Conservation (phyloP, 2,797 vertebrate species). For the Notolepis coatsorum region DNA sequence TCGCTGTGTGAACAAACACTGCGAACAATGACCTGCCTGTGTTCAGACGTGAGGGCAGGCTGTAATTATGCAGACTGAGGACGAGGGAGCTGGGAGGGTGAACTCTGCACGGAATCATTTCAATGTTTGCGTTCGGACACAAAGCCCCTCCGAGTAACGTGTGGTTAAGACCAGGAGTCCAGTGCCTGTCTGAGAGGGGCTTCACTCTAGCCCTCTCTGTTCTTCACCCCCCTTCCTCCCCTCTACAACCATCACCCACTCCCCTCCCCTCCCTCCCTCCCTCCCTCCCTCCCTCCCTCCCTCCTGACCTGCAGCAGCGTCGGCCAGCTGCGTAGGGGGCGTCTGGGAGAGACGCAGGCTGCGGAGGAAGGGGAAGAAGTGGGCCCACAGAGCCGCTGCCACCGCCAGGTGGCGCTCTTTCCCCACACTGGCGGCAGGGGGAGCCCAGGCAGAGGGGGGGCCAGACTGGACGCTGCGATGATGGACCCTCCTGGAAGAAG, state of each 20-base stretch:
- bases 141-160: too few species aligned
- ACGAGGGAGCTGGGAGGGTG: too few species aligned
- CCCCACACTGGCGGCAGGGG: constrained; percentile 77
- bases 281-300: constrained; percentile 9
- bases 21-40: too few species aligned
- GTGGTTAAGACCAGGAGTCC: too few species aligned
- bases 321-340: constrained; percentile 89
- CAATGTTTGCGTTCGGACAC: too few species aligned
- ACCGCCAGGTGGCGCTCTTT: constrained; percentile 98
- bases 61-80: too few species aligned
- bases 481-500: constrained; percentile 84
- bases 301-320: constrained; percentile 92
- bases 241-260: background rate
- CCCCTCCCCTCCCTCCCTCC: background rate
- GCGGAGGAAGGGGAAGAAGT: constrained; percentile 94
- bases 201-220: background rate
- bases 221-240: background rate
- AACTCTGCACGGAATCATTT: too few species aligned
- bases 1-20: too few species aligned
- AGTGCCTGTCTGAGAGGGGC: too few species aligned
- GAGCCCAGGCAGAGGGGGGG: constrained; percentile 55
- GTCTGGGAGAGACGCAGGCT: constrained; percentile 89
- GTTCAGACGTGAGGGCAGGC: too few species aligned
- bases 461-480: constrained; percentile 80
- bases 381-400: constrained; percentile 89